These are phyloP conservation scores for Coturnix japonica DNA, from an alignment of 2,113 vertebrate species.

Conservation along the genomic window DNA sequence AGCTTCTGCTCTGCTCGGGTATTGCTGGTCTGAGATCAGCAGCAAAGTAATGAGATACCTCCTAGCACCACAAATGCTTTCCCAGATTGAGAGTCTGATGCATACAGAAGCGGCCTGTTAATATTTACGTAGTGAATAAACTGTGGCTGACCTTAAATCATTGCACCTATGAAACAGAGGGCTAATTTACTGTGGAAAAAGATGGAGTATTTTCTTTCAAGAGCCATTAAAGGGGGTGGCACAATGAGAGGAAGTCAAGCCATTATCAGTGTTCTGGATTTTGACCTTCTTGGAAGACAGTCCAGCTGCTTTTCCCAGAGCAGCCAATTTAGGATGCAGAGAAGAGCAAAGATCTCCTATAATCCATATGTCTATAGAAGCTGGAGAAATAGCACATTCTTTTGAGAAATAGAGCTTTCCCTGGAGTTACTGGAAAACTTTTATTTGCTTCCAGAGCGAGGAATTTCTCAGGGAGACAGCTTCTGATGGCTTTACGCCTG, in stretches of 20 bases:
- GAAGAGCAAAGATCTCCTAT: slow-evolving; percentile 12
- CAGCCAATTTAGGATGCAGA: slow-evolving; percentile 12
- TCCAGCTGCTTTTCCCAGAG: background rate
- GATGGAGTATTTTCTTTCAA: slow-evolving; percentile 1
- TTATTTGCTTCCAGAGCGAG: slow-evolving; percentile 25
- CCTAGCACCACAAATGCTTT: slow-evolving; percentile 15
- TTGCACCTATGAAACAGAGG: slow-evolving; percentile 57
- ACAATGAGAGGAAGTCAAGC: background rate
- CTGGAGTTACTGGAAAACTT: background rate
- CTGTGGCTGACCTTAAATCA: slow-evolving; percentile 49
- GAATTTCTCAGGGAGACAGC: background rate
- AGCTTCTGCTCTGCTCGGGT: slow-evolving; percentile 50
- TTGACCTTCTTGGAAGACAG: background rate
- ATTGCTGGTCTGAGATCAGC: slow-evolving; percentile 52
- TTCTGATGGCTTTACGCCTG: background rate
- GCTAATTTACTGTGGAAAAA: slow-evolving; percentile 29
- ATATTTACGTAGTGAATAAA: slow-evolving; percentile 67
- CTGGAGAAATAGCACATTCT: slow-evolving; percentile 3
- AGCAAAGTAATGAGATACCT: slow-evolving; percentile 25
- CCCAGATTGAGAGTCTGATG: slow-evolving; percentile 19
- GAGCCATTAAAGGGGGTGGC: background rate
- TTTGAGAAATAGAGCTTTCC: slow-evolving; percentile 17
- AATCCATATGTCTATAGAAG: background rate
- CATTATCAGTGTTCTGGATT: background rate
- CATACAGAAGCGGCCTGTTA: slow-evolving; percentile 4